These are phyloP conservation scores for Pseudonaja textilis DNA, from an alignment of 2,113 vertebrate species.

Conservation along the genomic window DNA sequence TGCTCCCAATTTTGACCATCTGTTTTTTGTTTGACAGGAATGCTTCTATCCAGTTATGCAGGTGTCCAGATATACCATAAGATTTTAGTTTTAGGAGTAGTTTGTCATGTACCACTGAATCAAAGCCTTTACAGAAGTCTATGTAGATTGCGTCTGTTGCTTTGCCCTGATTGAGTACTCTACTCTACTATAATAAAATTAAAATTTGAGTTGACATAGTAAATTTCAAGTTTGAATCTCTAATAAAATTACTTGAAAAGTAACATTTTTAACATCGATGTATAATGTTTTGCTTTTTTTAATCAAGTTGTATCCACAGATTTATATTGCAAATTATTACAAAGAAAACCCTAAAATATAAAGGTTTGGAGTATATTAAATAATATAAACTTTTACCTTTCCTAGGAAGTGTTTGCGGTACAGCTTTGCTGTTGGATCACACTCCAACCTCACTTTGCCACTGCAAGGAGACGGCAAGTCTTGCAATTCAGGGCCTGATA, in stretches of 20 bases:
- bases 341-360: not conserved
- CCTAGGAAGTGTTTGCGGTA: conserved; percentile 82
- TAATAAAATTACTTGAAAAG: not conserved
- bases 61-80: too few species aligned
- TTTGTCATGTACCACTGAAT: too few species aligned
- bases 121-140: too few species aligned
- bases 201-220: not conserved
- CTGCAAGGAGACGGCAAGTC: conserved; percentile 59
- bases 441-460: conserved; percentile 81
- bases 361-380: not conserved
- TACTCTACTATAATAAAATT: not conserved
- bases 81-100: too few species aligned
- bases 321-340: not conserved
- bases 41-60: too few species aligned
- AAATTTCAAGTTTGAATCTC: not conserved
- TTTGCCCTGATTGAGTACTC: not conserved
- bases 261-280: not conserved
- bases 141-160: too few species aligned
- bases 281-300: not conserved
- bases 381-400: conserved; percentile 70
- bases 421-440: conserved; percentile 80
- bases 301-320: not conserved
- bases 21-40: too few species aligned
- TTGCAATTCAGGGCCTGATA: conserved; percentile 69
- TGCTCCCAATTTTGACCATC: too few species aligned